Evolutionary conservation across 2,888 invertebrate species (phyloP).

Genomic region (Liodrosophila aerea): DNA sequence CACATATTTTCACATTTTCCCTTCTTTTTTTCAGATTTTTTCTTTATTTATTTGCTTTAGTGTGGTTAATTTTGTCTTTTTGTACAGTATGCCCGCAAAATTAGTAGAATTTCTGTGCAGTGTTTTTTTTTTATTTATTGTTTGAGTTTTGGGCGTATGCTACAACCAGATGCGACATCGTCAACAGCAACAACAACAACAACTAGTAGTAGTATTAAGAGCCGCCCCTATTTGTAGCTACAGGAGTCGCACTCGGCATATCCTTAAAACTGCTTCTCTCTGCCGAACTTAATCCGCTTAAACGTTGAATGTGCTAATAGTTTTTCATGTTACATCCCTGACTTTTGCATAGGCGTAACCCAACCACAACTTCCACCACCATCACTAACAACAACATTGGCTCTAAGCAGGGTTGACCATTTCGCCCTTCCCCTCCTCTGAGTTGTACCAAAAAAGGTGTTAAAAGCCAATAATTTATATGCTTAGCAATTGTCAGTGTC

Average conservation of each 20-base stretch:
- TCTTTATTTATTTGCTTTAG: slow-evolving; percentile 61
- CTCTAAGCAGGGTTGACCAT: slow-evolving; percentile 21
- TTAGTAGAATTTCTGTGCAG: slow-evolving; percentile 60
- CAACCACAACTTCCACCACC: slow-evolving; percentile 17
- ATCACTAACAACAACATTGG: slow-evolving; percentile 11
- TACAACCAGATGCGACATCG: slow-evolving; percentile 59
- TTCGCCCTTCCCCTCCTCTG: slow-evolving; percentile 7
- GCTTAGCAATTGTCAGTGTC: slow-evolving; percentile 59
- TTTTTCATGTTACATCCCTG: slow-evolving; percentile 68
- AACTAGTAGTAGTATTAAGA: slow-evolving; percentile 11
- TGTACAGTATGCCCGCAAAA: slow-evolving; percentile 48
- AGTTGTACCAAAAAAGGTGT: slow-evolving; percentile 50
- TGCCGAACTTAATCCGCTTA: slow-evolving; percentile 66
- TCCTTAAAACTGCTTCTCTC: slow-evolving; percentile 37
- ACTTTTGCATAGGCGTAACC: slow-evolving; percentile 52
- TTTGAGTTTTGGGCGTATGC: slow-evolving; percentile 53
- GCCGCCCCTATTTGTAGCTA: slow-evolving; percentile 29
- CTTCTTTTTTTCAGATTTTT: slow-evolving; percentile 13
- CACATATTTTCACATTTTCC: slow-evolving; percentile 60
- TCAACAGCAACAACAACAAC: slow-evolving; percentile 5
- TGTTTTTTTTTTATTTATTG: slow-evolving; percentile 36
- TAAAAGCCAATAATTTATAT: slow-evolving; percentile 80
- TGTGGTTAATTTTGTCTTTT: slow-evolving; percentile 63
- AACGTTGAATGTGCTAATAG: slow-evolving; percentile 74
- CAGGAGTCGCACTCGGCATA: slow-evolving; percentile 26